Evolutionary conservation across 1,140 invertebrate species (phyloP).

Genomic region (Phenacoccus solenopsis): DNA sequence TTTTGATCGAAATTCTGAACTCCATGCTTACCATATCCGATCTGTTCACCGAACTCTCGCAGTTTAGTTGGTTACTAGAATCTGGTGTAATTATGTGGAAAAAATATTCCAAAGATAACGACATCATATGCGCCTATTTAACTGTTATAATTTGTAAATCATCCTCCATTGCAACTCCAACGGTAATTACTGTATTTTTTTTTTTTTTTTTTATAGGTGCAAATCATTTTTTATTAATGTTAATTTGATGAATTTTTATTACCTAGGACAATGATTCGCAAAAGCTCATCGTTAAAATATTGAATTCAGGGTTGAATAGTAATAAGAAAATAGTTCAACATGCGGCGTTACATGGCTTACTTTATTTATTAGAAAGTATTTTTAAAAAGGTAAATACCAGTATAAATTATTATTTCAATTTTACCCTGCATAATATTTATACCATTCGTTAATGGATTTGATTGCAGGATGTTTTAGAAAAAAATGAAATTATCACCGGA

Average conservation of each 20-base stretch:
- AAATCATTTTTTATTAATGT: background rate
- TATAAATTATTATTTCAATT: too few species aligned
- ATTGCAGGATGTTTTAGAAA: background rate
- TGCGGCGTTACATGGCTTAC: conserved; percentile 54
- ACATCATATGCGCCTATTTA: conserved; percentile 53
- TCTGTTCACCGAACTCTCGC: conserved; percentile 50
- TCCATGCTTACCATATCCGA: conserved; percentile 53
- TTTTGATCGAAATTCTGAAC: conserved; percentile 39
- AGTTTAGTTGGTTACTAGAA: conserved; percentile 61
- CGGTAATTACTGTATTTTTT: conserved; percentile 17
- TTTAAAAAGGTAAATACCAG: conserved; percentile 12
- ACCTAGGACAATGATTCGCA: background rate
- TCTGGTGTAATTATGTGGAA: conserved; percentile 47
- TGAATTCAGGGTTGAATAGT: conserved; percentile 51
- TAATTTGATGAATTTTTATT: background rate
- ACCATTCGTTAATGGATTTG: too few species aligned
- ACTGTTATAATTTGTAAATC: conserved; percentile 56
- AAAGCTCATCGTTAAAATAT: conserved; percentile 46
- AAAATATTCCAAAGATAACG: conserved; percentile 50
- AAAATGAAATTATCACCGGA: background rate
- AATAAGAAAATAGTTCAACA: conserved; percentile 50
- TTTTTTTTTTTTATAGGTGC: background rate
- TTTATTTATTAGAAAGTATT: conserved; percentile 56
- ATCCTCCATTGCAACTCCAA: conserved; percentile 28
- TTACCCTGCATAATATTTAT: too few species aligned